Percentiles rank a stretch among this genome's conserved stretches.
Evolutionary conservation across 2,888 invertebrate species (phyloP).

Genomic region (Caradrina kadenii): DNA sequence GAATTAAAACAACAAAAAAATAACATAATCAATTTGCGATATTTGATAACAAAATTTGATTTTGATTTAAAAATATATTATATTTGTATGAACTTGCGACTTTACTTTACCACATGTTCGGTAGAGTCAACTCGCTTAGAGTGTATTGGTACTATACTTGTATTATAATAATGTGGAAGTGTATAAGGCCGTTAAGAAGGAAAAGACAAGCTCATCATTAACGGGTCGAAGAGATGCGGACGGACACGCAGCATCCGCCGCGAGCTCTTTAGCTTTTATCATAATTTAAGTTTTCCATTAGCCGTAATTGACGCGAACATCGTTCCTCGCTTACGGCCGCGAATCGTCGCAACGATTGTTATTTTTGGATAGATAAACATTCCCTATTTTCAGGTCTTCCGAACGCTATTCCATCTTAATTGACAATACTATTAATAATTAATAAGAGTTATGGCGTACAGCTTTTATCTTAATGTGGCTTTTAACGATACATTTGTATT

Average conservation of each 20-base stretch:
- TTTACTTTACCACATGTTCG: no score
- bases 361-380: slow-evolving; percentile 88
- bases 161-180: slow-evolving; percentile 22
- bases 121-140: background rate
- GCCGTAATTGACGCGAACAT: slow-evolving; percentile 90
- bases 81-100: no score
- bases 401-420: slow-evolving; percentile 84
- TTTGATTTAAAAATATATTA: no score
- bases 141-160: slow-evolving; percentile 23
- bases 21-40: no score
- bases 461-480: slow-evolving; percentile 89
- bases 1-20: background rate
- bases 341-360: slow-evolving; percentile 84
- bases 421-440: slow-evolving; percentile 89
- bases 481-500: slow-evolving; percentile 87
- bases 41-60: no score
- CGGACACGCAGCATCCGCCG: slow-evolving; percentile 81
- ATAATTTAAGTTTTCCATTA: slow-evolving; percentile 91
- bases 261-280: slow-evolving; percentile 88
- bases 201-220: slow-evolving; percentile 65
- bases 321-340: slow-evolving; percentile 89
- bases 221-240: slow-evolving; percentile 67
- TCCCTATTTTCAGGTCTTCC: slow-evolving; percentile 86
- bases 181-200: slow-evolving; percentile 48
- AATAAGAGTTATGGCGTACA: slow-evolving; percentile 86